Evolutionary conservation across 2,797 vertebrate genomes (phyloP).

Genomic region (Leucoraja ocellata): DNA sequence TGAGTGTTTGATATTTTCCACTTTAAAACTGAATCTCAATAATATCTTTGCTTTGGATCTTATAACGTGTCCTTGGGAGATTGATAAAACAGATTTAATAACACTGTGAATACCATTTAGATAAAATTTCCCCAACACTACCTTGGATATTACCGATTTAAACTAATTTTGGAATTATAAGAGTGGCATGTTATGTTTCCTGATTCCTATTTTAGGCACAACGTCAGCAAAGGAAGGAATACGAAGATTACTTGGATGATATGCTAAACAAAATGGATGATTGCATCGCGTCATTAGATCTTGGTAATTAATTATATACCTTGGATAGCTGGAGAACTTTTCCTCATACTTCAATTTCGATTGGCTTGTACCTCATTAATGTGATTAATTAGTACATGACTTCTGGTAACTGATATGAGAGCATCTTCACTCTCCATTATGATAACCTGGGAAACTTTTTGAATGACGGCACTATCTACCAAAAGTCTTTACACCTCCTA

Average conservation of each 20-base stretch:
- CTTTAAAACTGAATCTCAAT: not conserved
- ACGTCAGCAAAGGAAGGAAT: constrained; percentile 51
- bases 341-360: not conserved
- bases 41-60: not conserved
- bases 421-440: not conserved
- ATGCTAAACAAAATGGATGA: constrained; percentile 53
- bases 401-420: not conserved
- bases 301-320: constrained; percentile 46
- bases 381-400: not conserved
- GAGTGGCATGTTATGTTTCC: not conserved
- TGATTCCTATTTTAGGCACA: constrained; percentile 50
- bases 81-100: too few relatives aligned
- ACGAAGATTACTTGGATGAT: constrained; percentile 48
- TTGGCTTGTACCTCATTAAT: not conserved
- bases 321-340: not conserved
- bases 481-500: too few relatives aligned
- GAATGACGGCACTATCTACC: too few relatives aligned
- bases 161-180: not conserved
- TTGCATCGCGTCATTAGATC: constrained; percentile 49
- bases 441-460: not conserved
- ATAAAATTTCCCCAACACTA: not conserved
- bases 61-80: not conserved
- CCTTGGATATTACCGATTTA: not conserved
- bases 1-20: not conserved
- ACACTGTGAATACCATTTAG: not conserved